Conservation (phyloP, 2,888 invertebrate species). For the Plagodis dolabraria region DNA sequence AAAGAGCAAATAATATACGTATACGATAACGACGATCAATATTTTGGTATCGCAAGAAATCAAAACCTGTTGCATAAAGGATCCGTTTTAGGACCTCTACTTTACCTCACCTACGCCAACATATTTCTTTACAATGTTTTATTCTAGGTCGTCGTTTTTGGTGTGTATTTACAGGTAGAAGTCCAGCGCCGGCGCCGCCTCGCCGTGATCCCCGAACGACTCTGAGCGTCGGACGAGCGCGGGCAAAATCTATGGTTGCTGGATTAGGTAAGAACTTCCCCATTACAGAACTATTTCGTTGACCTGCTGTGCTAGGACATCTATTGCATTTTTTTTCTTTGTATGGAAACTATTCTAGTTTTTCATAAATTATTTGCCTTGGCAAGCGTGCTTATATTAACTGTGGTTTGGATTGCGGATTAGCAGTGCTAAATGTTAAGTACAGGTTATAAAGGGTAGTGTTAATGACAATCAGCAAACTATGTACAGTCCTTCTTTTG, state of each 20-base stretch:
- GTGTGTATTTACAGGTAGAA: constrained; percentile 74
- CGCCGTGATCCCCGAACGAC: constrained; percentile 97
- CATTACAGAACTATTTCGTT: not conserved
- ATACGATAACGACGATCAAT: not conserved
- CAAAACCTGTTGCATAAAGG: not conserved
- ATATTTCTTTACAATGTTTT: too few relatives aligned
- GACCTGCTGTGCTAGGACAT: too few relatives aligned
- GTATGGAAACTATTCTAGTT: too few relatives aligned
- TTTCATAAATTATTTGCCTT: too few relatives aligned
- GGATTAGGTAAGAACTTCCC: constrained; percentile 86
- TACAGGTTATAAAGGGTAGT: too few relatives aligned
- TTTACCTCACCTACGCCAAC: not conserved
- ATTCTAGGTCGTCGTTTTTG: too few relatives aligned
- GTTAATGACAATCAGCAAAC: too few relatives aligned
- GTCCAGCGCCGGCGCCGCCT: constrained; percentile 96
- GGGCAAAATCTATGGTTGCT: constrained; percentile 97
- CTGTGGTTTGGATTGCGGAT: too few relatives aligned
- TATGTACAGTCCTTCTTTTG: too few relatives aligned
- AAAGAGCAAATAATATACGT: not conserved
- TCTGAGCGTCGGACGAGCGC: constrained; percentile 95
- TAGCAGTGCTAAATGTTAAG: too few relatives aligned
- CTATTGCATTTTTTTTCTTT: too few relatives aligned
- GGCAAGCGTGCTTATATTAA: too few relatives aligned
- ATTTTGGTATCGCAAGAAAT: not conserved
- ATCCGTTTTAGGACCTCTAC: not conserved